These are phyloP conservation scores for Oeneis ivallda DNA, from an alignment of 2,888 invertebrate species.

Conservation along the genomic window DNA sequence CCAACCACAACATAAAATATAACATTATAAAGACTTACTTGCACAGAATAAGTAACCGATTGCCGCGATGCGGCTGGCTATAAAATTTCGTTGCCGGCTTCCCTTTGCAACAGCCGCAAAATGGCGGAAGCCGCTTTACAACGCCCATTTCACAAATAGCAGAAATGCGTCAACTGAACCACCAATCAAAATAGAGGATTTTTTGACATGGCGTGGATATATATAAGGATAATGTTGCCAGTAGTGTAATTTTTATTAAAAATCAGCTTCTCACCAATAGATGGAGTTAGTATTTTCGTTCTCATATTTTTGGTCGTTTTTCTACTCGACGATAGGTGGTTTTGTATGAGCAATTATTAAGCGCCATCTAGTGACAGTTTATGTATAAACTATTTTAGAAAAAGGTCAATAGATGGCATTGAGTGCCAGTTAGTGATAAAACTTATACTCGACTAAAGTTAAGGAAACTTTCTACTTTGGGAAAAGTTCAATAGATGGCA, in stretches of 20 bases:
- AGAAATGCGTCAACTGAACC: constrained; percentile 28
- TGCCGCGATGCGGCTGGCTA: constrained; percentile 71
- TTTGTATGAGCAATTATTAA: not conserved
- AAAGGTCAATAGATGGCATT: not conserved
- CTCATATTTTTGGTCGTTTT: too few relatives aligned
- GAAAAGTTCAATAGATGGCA: not conserved
- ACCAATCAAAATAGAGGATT: constrained; percentile 75
- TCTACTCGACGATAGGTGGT: constrained; percentile 43
- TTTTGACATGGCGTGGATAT: constrained; percentile 56
- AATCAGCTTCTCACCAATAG: constrained; percentile 38
- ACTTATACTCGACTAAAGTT: too few relatives aligned
- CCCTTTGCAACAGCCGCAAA: constrained; percentile 51
- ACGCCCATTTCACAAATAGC: constrained; percentile 41
- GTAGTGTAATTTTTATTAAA: constrained; percentile 8
- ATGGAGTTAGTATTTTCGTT: constrained; percentile 36
- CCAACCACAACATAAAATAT: constrained; percentile 4
- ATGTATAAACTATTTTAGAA: constrained; percentile 33
- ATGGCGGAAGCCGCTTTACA: constrained; percentile 61
- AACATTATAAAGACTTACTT: constrained; percentile 53
- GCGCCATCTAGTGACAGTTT: constrained; percentile 45
- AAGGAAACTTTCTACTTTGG: too few relatives aligned
- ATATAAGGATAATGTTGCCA: constrained; percentile 66
- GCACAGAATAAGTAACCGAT: constrained; percentile 50
- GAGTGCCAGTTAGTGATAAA: too few relatives aligned
- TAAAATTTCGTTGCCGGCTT: constrained; percentile 40